A percentile compares a stretch with the other conserved stretches of the same genome.
Conservation (phyloP, 2,797 vertebrate genomes). For the Hippoglossus hippoglossus region DNA sequence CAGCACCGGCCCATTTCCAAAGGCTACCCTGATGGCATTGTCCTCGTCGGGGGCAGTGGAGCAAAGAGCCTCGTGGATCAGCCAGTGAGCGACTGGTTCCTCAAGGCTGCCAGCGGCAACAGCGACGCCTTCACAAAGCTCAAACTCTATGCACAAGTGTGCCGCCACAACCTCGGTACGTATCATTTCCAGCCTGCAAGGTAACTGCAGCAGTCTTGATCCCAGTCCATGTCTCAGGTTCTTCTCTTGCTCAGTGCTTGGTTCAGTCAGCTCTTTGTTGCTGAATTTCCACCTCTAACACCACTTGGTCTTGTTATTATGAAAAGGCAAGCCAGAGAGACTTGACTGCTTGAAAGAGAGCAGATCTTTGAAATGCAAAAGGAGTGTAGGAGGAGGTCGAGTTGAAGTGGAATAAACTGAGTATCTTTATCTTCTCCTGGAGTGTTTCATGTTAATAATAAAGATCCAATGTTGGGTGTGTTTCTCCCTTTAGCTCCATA, state of each 20-base stretch:
- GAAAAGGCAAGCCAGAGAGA: slow-evolving; percentile 39
- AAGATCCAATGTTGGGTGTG: slow-evolving; percentile 8
- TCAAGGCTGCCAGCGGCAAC: slow-evolving; percentile 91
- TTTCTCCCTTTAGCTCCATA: slow-evolving; percentile 89
- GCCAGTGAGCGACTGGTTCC: slow-evolving; percentile 96
- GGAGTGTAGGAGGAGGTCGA: slow-evolving; percentile 28
- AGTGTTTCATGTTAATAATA: slow-evolving; percentile 27
- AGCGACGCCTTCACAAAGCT: slow-evolving; percentile 94
- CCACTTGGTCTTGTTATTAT: slow-evolving; percentile 23
- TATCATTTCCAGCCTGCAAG: not conserved
- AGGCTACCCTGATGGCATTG: slow-evolving; percentile 94
- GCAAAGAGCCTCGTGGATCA: slow-evolving; percentile 93
- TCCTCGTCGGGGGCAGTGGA: slow-evolving; percentile 90
- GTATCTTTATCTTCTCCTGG: slow-evolving; percentile 9
- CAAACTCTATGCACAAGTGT: slow-evolving; percentile 98
- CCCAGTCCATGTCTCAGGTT: not conserved
- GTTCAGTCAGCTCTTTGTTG: slow-evolving; percentile 18
- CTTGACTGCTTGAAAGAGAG: slow-evolving; percentile 44
- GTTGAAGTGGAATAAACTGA: slow-evolving; percentile 29
- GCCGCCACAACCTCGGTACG: slow-evolving; percentile 95
- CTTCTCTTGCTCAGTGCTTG: not conserved
- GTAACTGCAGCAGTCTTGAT: not conserved
- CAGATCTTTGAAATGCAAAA: slow-evolving; percentile 33
- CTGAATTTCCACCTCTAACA: slow-evolving; percentile 24
- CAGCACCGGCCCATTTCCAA: slow-evolving; percentile 98